Evolutionary conservation across 2,797 vertebrate species (phyloP).

Genomic region (Podarcis siculus): DNA sequence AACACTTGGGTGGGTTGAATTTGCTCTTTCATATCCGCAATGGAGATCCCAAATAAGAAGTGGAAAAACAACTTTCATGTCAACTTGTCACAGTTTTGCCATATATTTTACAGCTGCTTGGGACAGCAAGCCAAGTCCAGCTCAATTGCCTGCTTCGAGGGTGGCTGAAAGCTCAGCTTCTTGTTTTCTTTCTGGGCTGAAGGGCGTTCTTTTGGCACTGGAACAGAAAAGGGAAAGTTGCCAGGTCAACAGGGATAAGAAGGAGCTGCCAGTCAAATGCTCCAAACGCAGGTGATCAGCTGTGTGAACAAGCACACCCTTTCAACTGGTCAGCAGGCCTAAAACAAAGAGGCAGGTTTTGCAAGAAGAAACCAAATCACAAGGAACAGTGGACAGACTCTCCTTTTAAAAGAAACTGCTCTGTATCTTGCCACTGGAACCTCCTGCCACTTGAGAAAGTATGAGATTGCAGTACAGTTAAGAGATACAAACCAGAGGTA

Average conservation of each 20-base stretch:
- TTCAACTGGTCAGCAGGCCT: fast-evolving
- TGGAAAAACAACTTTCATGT: background rate
- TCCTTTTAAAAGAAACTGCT: background rate
- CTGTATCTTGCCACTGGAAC: background rate
- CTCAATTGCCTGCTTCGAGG: background rate
- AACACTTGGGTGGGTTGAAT: background rate
- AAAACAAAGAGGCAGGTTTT: background rate
- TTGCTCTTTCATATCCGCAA: background rate
- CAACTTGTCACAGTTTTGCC: background rate
- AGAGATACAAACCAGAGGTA: background rate
- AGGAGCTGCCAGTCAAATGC: fast-evolving
- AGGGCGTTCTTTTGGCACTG: background rate
- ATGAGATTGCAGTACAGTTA: too few relatives aligned
- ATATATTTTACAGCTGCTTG: background rate
- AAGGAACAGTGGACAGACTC: too few relatives aligned
- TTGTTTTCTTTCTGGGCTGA: background rate
- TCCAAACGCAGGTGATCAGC: background rate
- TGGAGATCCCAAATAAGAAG: background rate
- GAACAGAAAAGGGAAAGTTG: too few relatives aligned
- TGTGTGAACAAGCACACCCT: background rate
- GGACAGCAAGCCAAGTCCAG: background rate
- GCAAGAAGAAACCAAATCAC: background rate
- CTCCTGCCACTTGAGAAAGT: background rate
- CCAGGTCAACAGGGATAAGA: too few relatives aligned
- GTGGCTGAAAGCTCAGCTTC: too few relatives aligned